Percentiles rank a stretch among this genome's conserved stretches.
These are phyloP conservation scores for Barypeithes pellucidus DNA, from an alignment of 2,888 invertebrate genomes.

Conservation along the genomic window DNA sequence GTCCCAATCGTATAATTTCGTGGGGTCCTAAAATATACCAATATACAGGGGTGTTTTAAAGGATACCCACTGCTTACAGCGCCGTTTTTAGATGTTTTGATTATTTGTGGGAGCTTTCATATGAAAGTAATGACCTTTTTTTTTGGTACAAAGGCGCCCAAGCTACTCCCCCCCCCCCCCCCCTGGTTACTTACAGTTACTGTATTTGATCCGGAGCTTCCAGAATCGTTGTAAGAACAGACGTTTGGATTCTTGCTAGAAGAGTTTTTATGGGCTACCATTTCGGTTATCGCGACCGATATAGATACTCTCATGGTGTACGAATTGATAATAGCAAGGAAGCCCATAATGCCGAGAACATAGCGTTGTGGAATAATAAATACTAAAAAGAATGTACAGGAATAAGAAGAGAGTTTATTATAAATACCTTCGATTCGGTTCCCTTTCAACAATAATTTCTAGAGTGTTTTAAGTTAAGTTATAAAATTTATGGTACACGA, in stretches of 20 bases:
- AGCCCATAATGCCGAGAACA: slow-evolving; percentile 75
- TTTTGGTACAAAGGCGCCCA: no score
- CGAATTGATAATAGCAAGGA: slow-evolving; percentile 70
- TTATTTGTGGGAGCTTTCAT: no score
- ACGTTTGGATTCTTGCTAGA: slow-evolving; percentile 51
- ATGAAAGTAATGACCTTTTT: no score
- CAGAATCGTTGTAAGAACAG: slow-evolving; percentile 33
- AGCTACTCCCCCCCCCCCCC: no score
- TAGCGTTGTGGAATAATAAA: slow-evolving; percentile 79
- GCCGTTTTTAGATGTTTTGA: no score
- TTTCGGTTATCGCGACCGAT: slow-evolving; percentile 71
- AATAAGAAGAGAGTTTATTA: no score
- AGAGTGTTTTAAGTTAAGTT: no score
- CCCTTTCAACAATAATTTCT: no score
- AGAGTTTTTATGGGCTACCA: slow-evolving; percentile 63
- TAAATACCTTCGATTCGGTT: no score
- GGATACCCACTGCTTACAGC: no score
- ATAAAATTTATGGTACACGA: no score
- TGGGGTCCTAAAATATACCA: slow-evolving; percentile 51
- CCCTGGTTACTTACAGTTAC: slow-evolving; percentile 44
- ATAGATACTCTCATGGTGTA: slow-evolving; percentile 71
- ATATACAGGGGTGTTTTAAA: neutral
- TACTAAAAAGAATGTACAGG: slow-evolving; percentile 28
- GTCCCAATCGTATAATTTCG: slow-evolving; percentile 75
- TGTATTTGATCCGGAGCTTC: slow-evolving; percentile 32